Conservation (phyloP, 2,888 invertebrate genomes). For the Daptonema setosum region DNA sequence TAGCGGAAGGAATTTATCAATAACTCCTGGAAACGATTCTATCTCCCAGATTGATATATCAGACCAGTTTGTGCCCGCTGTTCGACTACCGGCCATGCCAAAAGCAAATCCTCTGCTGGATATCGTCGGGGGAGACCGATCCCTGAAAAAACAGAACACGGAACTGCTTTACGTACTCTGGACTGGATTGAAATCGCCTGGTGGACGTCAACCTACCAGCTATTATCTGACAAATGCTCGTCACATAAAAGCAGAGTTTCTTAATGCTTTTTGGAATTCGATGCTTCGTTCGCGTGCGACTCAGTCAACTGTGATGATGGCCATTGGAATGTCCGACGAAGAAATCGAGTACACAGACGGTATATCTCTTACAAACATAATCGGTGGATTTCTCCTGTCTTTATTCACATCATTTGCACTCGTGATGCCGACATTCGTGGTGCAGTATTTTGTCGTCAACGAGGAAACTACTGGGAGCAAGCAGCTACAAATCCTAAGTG, state of each 20-base stretch:
- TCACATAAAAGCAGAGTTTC: background rate
- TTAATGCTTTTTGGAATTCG: background rate
- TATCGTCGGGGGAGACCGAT: too few species aligned
- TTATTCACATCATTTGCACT: conserved; percentile 1
- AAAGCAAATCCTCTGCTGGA: too few species aligned
- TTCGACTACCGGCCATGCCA: too few species aligned
- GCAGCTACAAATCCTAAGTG: conserved; percentile 51
- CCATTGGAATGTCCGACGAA: background rate
- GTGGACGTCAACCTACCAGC: too few species aligned
- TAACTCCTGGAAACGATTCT: too few species aligned
- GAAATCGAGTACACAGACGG: background rate
- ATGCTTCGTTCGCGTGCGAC: background rate
- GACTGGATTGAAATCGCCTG: too few species aligned
- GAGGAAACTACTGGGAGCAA: conserved; percentile 50
- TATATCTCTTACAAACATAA: background rate
- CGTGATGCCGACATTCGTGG: background rate
- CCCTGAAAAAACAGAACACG: too few species aligned
- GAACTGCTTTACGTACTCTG: too few species aligned
- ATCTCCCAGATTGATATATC: too few species aligned
- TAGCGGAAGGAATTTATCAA: too few species aligned
- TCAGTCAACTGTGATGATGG: background rate
- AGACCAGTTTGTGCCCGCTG: too few species aligned
- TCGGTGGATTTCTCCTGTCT: background rate
- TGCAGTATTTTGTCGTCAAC: conserved; percentile 37
- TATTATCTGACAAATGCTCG: too few species aligned